Base-by-base conservation (phyloP, 2,113 vertebrate genomes). In the Andinoacara biseriatus region DNA sequence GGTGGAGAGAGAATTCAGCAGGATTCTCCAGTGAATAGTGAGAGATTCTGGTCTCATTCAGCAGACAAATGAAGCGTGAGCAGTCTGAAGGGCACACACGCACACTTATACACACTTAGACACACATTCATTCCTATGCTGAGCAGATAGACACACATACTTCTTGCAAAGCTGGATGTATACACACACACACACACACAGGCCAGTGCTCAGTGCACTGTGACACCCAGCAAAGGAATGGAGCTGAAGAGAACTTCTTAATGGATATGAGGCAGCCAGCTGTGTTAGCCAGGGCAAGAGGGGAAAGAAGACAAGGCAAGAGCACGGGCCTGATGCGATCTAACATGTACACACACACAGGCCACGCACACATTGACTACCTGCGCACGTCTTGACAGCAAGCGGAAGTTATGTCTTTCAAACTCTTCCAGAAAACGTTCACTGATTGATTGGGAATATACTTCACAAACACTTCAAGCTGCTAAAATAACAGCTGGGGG, bases 11-110 rank as follows among this genome's bases (percentile, higher is more conserved):
- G 84, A 91, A 92, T 93, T 89, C 85, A 82, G 87, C 58, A 8
- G 85, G 87, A 90, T 88, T 91, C 93, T 91, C 92, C 49, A 43
- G 89, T 86, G 91, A 91, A 91, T 92, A 86, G 83, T 82, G 78
- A 87, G 85, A 90, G 91, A 94, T 93, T 93, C 90, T 90, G 92
- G 90, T 93, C 91, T 94, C 92, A 91, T 94, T 94, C 91, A 88
- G 89, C 85, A 88, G 92, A 91, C 88, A 94, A 93, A 93, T 94
- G 90, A 94, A 93, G 90, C 89, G 59, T 90, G 88, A 91, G 90
- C 75, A 74, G 82, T 86, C 78, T 91, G 93, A 91, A 93, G 89
- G 91, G 80, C 89, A 81, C 83, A 82, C 83, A 86, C 46, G 35
- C 85, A 86, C 84, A 83, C 76, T 15, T 43, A 72, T 6, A 79